Conservation (phyloP, 2,888 invertebrate genomes). For the Agrenia bidenticulata region DNA sequence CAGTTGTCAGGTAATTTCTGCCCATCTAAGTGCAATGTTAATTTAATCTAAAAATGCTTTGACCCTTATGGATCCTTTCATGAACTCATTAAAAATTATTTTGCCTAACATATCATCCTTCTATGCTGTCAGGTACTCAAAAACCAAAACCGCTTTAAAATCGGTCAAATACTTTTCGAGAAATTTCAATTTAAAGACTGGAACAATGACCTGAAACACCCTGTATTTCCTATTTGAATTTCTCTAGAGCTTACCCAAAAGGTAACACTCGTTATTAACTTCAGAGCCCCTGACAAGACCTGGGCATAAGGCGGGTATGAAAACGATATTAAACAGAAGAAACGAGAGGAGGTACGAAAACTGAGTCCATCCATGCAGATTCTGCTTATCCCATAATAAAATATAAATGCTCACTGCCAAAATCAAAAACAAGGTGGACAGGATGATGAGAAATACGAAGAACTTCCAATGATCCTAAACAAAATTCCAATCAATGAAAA, state of each 20-base stretch:
- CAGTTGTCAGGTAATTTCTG: too few relatives aligned
- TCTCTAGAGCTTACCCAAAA: slow-evolving; percentile 27
- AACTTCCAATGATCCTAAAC: slow-evolving; percentile 31
- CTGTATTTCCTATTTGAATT: too few relatives aligned
- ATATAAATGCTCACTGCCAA: slow-evolving; percentile 31
- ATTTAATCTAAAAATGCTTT: too few relatives aligned
- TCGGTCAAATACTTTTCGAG: too few relatives aligned
- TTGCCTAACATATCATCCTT: too few relatives aligned
- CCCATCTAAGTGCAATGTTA: too few relatives aligned
- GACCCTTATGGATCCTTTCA: too few relatives aligned
- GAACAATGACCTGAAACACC: too few relatives aligned
- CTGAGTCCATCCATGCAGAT: slow-evolving; percentile 9
- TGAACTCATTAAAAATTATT: too few relatives aligned
- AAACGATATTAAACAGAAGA: slow-evolving; percentile 30
- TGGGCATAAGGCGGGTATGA: slow-evolving; percentile 32
- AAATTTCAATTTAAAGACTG: too few relatives aligned
- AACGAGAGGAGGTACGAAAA: slow-evolving; percentile 4
- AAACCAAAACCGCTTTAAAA: too few relatives aligned
- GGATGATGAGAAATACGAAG: slow-evolving; percentile 39
- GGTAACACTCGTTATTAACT: slow-evolving; percentile 14
- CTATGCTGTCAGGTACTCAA: too few relatives aligned
- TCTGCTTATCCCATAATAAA: slow-evolving; percentile 12
- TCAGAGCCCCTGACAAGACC: slow-evolving; percentile 22
- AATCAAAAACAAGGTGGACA: slow-evolving; percentile 43
- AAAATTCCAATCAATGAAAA: not conserved